phyloP scores from a whole-genome alignment of 2,888 invertebrate genomes.

The Pimpla rufipes region DNA sequence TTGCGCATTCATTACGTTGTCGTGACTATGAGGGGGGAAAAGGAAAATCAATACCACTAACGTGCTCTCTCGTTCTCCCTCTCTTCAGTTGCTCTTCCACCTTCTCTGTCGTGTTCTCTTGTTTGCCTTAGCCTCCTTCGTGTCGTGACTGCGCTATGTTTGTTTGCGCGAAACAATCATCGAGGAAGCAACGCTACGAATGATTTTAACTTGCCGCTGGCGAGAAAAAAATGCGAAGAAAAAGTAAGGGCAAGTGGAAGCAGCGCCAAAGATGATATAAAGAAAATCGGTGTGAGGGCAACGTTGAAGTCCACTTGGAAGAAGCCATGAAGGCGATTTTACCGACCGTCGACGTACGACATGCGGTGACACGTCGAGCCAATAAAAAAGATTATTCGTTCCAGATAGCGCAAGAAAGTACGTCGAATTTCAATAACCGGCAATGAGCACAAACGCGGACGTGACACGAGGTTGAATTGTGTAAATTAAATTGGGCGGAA shows the following conservation, averaged over 20 bases:
- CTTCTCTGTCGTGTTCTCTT: slow-evolving; percentile 4
- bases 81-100: slow-evolving; percentile 23
- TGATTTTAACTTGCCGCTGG: slow-evolving; percentile 13
- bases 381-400: slow-evolving; percentile 43
- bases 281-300: neutral
- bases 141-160: slow-evolving; percentile 46
- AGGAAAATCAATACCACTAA: slow-evolving; percentile 63
- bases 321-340: slow-evolving; percentile 4
- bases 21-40: slow-evolving; percentile 51
- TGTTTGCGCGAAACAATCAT: slow-evolving; percentile 51
- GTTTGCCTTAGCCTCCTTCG: slow-evolving; percentile 31
- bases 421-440: slow-evolving; percentile 56
- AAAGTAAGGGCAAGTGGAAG: neutral
- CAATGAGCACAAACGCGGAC: slow-evolving; percentile 5
- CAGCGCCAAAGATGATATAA: neutral
- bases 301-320: neutral
- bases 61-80: slow-evolving; percentile 29
- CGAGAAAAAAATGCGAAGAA: neutral
- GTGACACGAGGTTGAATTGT: slow-evolving; percentile 40
- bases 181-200: slow-evolving; percentile 24
- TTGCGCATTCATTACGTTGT: slow-evolving; percentile 58
- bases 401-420: slow-evolving; percentile 35
- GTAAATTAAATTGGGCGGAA: slow-evolving; percentile 39
- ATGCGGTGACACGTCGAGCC: slow-evolving; percentile 22
- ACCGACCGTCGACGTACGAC: neutral